Conservation (phyloP, 1,140 invertebrate genomes). For the Lethrus apterus region DNA sequence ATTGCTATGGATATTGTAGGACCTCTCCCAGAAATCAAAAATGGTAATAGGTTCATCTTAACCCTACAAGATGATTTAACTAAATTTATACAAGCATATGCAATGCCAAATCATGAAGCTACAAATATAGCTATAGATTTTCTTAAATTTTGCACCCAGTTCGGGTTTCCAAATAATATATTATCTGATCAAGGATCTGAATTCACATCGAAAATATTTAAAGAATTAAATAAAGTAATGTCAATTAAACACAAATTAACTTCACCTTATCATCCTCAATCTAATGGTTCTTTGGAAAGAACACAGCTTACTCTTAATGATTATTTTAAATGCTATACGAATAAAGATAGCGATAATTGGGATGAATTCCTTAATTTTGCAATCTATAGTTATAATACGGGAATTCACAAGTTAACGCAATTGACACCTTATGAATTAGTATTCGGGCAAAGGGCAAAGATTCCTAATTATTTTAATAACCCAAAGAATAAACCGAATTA, state of each 20-base stretch:
- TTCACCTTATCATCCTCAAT: conserved; percentile 40
- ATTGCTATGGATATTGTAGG: conserved; percentile 27
- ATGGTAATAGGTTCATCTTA: conserved; percentile 21
- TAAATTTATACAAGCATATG: conserved; percentile 33
- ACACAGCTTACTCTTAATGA: conserved; percentile 39
- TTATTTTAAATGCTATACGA: conserved; percentile 40
- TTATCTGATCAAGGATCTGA: conserved; percentile 34
- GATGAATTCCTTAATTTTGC: conserved; percentile 40
- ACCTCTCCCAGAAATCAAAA: conserved; percentile 22
- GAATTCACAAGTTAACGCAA: conserved; percentile 37
- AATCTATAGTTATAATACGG: conserved; percentile 43
- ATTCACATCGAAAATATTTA: conserved; percentile 33
- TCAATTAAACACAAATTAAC: conserved; percentile 34
- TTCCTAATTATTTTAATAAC: conserved; percentile 29
- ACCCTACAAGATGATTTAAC: conserved; percentile 34
- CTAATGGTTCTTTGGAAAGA: conserved; percentile 37
- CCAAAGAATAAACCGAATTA: conserved; percentile 27
- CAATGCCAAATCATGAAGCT: conserved; percentile 26
- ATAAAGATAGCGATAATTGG: conserved; percentile 39
- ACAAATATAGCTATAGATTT: conserved; percentile 30
- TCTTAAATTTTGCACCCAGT: conserved; percentile 32
- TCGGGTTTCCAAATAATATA: conserved; percentile 31
- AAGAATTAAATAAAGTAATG: conserved; percentile 35
- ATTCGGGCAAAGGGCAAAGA: conserved; percentile 38
- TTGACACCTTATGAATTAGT: conserved; percentile 39